These are phyloP conservation scores for Diglossa brunneiventris DNA, from an alignment of 2,113 vertebrate genomes.

Conservation along the genomic window DNA sequence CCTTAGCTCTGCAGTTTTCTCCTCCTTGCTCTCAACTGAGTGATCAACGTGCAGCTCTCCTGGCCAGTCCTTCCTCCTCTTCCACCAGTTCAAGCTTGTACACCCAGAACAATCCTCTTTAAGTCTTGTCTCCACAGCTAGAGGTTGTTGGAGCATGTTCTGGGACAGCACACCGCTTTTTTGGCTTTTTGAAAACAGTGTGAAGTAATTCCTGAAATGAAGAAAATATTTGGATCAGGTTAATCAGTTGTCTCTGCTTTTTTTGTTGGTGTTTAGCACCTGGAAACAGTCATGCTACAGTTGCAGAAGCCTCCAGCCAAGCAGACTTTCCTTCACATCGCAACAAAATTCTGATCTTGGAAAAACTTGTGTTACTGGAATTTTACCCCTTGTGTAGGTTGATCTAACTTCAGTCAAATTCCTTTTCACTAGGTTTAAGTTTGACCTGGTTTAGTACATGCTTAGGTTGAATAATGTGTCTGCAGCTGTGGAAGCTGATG, in stretches of 20 bases:
- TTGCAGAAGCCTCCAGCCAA: not conserved
- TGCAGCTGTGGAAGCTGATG: not conserved
- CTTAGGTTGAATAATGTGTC: not conserved
- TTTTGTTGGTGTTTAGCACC: not conserved
- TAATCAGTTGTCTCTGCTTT: not conserved
- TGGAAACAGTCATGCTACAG: not conserved
- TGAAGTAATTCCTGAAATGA: not conserved
- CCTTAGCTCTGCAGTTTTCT: not conserved
- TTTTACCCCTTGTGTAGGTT: not conserved
- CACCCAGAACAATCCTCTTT: not conserved
- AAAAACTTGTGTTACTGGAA: not conserved
- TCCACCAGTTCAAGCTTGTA: not conserved
- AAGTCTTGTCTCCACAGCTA: not conserved
- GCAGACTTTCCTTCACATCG: not conserved
- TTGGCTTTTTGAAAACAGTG: not conserved
- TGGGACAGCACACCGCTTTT: not conserved
- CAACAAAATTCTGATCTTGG: not conserved
- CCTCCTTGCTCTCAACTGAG: not conserved
- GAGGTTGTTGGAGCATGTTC: not conserved
- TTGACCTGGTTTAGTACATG: not conserved
- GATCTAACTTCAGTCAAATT: not conserved
- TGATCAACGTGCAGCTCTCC: rapidly evolving
- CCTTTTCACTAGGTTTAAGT: not conserved
- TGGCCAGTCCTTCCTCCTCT: not conserved
- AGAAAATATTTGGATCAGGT: not conserved